These are phyloP conservation scores for Liodrosophila aerea DNA, from an alignment of 2,888 invertebrate genomes.

Conservation along the genomic window DNA sequence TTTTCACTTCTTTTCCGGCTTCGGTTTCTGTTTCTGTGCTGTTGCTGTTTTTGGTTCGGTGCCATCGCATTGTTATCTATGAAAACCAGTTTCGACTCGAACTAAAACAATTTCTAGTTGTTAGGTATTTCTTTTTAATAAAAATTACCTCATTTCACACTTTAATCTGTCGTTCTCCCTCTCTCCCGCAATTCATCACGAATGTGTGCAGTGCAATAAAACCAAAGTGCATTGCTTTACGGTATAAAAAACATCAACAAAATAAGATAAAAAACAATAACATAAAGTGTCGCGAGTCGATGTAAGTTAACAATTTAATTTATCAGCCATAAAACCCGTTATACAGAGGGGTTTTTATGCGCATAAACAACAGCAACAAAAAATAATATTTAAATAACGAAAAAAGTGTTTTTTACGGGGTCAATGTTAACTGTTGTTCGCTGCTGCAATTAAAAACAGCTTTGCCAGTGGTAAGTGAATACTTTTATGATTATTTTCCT, in stretches of 20 bases:
- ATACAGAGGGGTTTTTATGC: slow-evolving; percentile 32
- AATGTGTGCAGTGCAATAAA: slow-evolving; percentile 22
- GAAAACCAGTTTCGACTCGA: slow-evolving; percentile 24
- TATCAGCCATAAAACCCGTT: slow-evolving; percentile 36
- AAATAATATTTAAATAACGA: slow-evolving; percentile 5
- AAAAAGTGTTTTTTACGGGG: slow-evolving; percentile 53
- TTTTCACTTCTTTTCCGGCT: slow-evolving; percentile 21
- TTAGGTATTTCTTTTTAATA: slow-evolving; percentile 43
- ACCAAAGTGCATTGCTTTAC: slow-evolving; percentile 32
- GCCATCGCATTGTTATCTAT: slow-evolving; percentile 28
- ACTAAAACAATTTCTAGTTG: slow-evolving; percentile 41
- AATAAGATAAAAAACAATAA: slow-evolving; percentile 9
- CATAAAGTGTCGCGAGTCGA: slow-evolving; percentile 37
- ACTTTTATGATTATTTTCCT: too few relatives aligned
- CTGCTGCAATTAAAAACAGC: too few relatives aligned
- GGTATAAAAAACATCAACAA: neutral
- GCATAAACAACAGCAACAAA: neutral
- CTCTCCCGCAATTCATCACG: slow-evolving; percentile 1
- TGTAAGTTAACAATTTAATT: slow-evolving; percentile 39
- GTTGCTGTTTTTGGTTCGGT: neutral
- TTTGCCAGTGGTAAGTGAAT: too few relatives aligned
- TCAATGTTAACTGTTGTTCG: slow-evolving; percentile 27
- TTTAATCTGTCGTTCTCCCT: slow-evolving; percentile 4
- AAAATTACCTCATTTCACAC: slow-evolving; percentile 73
- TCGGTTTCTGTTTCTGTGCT: slow-evolving; percentile 21